phyloP scores from a whole-genome alignment of 2,113 vertebrate genomes.

The Cyanoderma ruficeps region DNA sequence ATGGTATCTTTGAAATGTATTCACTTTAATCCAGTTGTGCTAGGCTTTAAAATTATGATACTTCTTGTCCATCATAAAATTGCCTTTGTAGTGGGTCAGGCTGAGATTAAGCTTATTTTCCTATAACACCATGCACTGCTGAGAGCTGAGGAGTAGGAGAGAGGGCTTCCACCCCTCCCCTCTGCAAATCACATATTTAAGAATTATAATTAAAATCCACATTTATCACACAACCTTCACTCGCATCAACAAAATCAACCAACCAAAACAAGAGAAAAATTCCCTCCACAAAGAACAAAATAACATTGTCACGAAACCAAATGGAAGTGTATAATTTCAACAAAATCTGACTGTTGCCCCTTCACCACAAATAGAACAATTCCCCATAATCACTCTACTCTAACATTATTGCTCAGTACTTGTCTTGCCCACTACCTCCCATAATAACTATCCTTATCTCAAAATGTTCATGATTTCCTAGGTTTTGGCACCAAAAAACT shows the following conservation, averaged over 20 bases:
- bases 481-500: not conserved
- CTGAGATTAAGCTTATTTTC: not conserved
- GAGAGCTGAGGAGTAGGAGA: not conserved
- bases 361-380: not conserved
- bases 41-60: not conserved
- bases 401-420: not conserved
- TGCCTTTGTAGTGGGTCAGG: not conserved
- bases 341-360: not conserved
- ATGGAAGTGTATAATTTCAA: not conserved
- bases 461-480: not conserved
- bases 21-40: not conserved
- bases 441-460: not conserved
- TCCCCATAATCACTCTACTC: not conserved
- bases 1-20: not conserved
- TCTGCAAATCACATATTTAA: not conserved
- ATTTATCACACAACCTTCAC: not conserved
- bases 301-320: not conserved
- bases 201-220: not conserved
- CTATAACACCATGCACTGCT: not conserved
- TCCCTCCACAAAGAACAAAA: not conserved
- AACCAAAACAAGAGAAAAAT: not conserved
- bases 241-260: not conserved
- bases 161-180: not conserved
- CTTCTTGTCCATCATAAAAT: not conserved
- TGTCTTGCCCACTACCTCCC: rapidly evolving